phyloP scores from a whole-genome alignment of 2,797 vertebrate genomes.

The Setipinna tenuifilis region DNA sequence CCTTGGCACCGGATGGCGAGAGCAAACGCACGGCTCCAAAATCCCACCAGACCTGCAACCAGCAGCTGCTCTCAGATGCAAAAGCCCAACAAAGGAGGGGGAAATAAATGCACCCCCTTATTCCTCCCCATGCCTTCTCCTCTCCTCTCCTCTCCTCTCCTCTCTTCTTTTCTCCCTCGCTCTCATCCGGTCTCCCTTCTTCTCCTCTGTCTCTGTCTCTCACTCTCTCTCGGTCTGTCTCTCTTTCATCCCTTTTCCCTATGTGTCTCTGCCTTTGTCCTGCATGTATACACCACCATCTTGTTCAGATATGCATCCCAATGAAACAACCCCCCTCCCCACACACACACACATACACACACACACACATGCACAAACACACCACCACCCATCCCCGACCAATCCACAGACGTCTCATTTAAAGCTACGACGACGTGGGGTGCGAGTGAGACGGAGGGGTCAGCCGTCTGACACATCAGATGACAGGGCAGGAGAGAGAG shows the following conservation, averaged over 20 bases:
- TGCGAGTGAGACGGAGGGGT: neutral
- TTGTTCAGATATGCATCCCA: slow-evolving; percentile 16
- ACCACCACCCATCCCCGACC: neutral
- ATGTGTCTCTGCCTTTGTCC: slow-evolving; percentile 11
- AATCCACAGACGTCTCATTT: slow-evolving; percentile 8
- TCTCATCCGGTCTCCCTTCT: neutral
- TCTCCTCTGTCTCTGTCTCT: neutral
- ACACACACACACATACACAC: neutral
- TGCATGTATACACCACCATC: slow-evolving; percentile 6
- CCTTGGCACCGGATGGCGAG: slow-evolving; percentile 81
- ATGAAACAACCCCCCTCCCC: neutral
- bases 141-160: slow-evolving; percentile 8
- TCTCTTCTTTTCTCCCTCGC: neutral
- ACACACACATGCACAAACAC: neutral
- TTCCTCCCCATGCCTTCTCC: slow-evolving; percentile 46
- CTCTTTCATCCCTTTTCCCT: slow-evolving; percentile 1
- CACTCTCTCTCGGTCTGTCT: neutral
- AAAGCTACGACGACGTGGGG: neutral
- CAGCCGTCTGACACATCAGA: slow-evolving; percentile 24
- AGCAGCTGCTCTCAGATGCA: slow-evolving; percentile 87
- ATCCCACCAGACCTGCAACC: slow-evolving; percentile 85
- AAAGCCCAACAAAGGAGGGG: slow-evolving; percentile 77
- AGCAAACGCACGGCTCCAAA: slow-evolving; percentile 76
- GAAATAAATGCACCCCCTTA: slow-evolving; percentile 62
- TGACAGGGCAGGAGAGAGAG: slow-evolving; percentile 18